Evolutionary conservation across 2,113 vertebrate genomes (phyloP), one percentile per base, ranked within the genome.

Genomic region (Cisticola juncidis): DNA sequence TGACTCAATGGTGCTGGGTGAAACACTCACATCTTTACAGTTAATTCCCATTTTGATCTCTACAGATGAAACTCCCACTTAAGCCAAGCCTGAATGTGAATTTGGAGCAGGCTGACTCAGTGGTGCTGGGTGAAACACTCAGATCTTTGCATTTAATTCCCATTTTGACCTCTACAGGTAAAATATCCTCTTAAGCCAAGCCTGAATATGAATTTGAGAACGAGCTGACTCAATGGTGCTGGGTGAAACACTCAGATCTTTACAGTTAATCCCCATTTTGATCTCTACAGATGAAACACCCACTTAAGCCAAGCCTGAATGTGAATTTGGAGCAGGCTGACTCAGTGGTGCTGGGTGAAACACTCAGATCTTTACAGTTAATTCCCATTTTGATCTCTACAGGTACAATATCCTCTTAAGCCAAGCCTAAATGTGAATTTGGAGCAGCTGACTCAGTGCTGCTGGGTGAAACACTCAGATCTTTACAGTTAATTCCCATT

Each of bases 201-300:
- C 12, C 28, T 42, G n/a, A 25, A 19, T 25, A n/a, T 17, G 53
- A 5, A 1, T 65, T 65, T 44, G 76, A n/a, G 60, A 9, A 19
- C 28, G n/a, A 23, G n/a, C 78, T 81, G 65, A 18, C 35, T 70
- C 65, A 23, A 23, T 40, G 9, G 29, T 9, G 65, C 35, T n/a
- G 64, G 9, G 44, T 35, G 20, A 25, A 38, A n/a, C 65, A 1
- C 66, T 47, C 35, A 17, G 61, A 21, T 50, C 44, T 58, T 38
- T 38, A 11, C 38, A 38, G 38, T 38, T 38, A 17, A 70, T 47
- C 29, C 15, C 11, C 17, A 9, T 35, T 57, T 61, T 36, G 7
- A 17, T 7, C 4, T 28, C 1, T 5, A 4, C 14, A 9, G 14
- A 12, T 36, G 33, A 9, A 24, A 2, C 4, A 26, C 20, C 14